These are phyloP conservation scores for Echinops telfairi DNA, from an alignment of 2,113 vertebrate genomes.

Conservation along the genomic window DNA sequence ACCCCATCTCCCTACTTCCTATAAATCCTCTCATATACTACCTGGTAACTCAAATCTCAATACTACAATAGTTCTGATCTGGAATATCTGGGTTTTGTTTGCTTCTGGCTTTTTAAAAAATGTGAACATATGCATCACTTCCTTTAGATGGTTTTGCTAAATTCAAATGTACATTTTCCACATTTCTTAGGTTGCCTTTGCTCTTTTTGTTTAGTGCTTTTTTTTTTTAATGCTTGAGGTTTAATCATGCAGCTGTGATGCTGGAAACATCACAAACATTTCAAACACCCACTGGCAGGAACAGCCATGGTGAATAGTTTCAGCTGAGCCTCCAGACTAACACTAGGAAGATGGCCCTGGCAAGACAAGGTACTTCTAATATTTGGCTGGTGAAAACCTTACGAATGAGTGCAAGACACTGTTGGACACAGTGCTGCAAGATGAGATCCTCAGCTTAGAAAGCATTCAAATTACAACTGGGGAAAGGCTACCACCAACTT, in stretches of 20 bases:
- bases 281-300: background rate
- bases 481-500: background rate
- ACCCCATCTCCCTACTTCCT: background rate
- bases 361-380: background rate
- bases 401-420: background rate
- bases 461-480: background rate
- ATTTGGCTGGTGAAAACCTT: background rate
- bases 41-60: slow-evolving; percentile 3
- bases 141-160: slow-evolving; percentile 47
- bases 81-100: background rate
- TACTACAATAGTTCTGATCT: background rate
- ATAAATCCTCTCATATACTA: background rate
- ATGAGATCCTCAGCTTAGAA: background rate
- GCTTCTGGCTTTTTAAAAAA: background rate
- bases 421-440: background rate
- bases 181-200: slow-evolving; percentile 3
- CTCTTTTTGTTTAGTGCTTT: background rate
- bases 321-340: background rate
- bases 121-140: slow-evolving; percentile 18
- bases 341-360: no score
- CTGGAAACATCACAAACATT: background rate
- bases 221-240: slow-evolving; percentile 10
- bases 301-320: background rate
- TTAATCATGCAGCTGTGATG: background rate
- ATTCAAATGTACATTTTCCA: slow-evolving; percentile 43